These are phyloP conservation scores for Nudaria mundana DNA, from an alignment of 2,888 invertebrate genomes.

Conservation along the genomic window DNA sequence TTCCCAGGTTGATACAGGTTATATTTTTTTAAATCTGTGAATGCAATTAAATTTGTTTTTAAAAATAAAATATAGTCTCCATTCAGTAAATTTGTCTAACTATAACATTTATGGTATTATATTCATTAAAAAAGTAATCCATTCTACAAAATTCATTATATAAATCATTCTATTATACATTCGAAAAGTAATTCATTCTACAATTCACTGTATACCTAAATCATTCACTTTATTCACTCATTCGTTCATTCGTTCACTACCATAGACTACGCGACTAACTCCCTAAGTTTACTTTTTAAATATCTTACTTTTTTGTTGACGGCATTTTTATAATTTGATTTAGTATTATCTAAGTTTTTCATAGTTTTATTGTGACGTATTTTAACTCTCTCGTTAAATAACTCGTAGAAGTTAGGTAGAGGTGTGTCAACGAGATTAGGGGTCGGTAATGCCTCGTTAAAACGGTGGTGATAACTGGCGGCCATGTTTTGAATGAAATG, in stretches of 20 bases:
- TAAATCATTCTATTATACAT: too few species aligned
- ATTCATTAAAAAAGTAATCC: too few species aligned
- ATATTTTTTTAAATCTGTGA: too few species aligned
- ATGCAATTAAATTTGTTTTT: too few species aligned
- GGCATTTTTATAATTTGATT: constrained; percentile 64
- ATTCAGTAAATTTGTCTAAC: too few species aligned
- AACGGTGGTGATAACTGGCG: constrained; percentile 13
- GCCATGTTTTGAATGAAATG: constrained; percentile 84
- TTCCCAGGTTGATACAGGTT: too few species aligned
- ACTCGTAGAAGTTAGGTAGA: constrained; percentile 64
- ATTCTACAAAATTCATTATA: too few species aligned
- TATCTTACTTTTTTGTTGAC: constrained; percentile 67
- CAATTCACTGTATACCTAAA: too few species aligned
- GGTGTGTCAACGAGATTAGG: constrained; percentile 60
- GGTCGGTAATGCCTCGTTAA: constrained; percentile 5
- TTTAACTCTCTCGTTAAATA: constrained; percentile 58
- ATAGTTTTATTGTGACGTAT: constrained; percentile 35
- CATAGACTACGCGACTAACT: constrained; percentile 51
- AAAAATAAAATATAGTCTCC: too few species aligned
- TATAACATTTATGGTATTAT: too few species aligned
- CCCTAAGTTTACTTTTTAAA: constrained; percentile 64
- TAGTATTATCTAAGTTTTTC: constrained; percentile 41
- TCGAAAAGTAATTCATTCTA: too few species aligned
- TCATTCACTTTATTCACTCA: not conserved
- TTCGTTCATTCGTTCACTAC: not conserved